phyloP scores from a whole-genome alignment of 2,113 vertebrate genomes.

The Grantiella picta region DNA sequence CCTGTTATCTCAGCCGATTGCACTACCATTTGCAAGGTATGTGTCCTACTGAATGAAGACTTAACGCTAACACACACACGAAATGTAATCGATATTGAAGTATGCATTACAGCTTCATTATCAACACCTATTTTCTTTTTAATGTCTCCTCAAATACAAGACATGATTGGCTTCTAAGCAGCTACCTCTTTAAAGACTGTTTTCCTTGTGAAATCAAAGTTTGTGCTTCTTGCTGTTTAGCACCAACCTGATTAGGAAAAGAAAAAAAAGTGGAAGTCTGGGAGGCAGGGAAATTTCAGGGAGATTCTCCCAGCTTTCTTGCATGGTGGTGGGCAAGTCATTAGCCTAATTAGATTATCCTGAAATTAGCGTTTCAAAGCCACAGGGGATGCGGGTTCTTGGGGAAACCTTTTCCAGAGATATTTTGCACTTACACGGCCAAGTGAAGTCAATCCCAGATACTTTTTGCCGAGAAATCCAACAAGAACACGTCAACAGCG shows the following conservation, averaged over 20 bases:
- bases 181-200: background rate
- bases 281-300: background rate
- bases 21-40: background rate
- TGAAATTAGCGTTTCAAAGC: background rate
- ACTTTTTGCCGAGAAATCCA: background rate
- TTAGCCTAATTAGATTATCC: slow-evolving; percentile 24
- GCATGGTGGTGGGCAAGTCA: background rate
- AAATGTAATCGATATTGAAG: background rate
- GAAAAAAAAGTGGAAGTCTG: background rate
- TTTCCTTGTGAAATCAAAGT: background rate
- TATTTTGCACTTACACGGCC: rapidly evolving
- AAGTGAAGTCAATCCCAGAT: background rate
- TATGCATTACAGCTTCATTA: background rate
- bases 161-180: background rate
- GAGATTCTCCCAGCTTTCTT: background rate
- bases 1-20: rapidly evolving
- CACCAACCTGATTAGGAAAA: background rate
- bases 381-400: rapidly evolving
- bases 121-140: background rate
- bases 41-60: background rate
- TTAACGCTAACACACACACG: background rate
- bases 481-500: background rate
- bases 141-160: background rate
- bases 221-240: background rate
- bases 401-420: background rate